phyloP scores from a whole-genome alignment of 2,888 invertebrate genomes.

The Alsophila aescularia region DNA sequence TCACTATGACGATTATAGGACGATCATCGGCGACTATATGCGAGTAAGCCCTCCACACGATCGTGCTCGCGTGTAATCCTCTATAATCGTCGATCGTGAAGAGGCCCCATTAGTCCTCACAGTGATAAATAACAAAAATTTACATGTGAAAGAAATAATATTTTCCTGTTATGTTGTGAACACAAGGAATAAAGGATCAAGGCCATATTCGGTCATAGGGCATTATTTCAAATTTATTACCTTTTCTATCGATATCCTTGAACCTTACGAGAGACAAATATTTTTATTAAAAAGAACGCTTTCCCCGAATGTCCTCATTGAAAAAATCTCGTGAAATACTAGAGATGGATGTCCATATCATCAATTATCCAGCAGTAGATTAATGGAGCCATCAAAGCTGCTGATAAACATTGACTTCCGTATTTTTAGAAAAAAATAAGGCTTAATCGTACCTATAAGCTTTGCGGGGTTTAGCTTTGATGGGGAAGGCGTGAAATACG shows the following conservation, averaged over 20 bases:
- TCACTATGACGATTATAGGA: too few species aligned
- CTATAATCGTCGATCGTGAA: too few species aligned
- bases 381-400: slow-evolving; percentile 42
- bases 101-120: too few species aligned
- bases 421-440: slow-evolving; percentile 26
- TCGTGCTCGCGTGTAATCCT: too few species aligned
- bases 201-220: too few species aligned
- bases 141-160: too few species aligned
- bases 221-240: too few species aligned
- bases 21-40: too few species aligned
- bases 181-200: too few species aligned
- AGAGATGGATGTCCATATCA: slow-evolving; percentile 47
- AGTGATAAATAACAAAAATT: too few species aligned
- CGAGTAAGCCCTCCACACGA: too few species aligned
- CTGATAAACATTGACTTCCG: slow-evolving; percentile 53
- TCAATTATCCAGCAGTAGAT: slow-evolving; percentile 52
- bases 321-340: slow-evolving; percentile 23
- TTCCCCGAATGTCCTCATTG: slow-evolving; percentile 2
- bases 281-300: slow-evolving; percentile 3
- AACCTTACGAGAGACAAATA: not conserved
- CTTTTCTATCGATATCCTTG: not conserved
- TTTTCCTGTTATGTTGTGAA: too few species aligned
- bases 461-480: slow-evolving; percentile 4
- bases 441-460: slow-evolving; percentile 12
- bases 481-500: not conserved